Conservation (phyloP, 2,113 vertebrate species). For the Spilogale gracilis region DNA sequence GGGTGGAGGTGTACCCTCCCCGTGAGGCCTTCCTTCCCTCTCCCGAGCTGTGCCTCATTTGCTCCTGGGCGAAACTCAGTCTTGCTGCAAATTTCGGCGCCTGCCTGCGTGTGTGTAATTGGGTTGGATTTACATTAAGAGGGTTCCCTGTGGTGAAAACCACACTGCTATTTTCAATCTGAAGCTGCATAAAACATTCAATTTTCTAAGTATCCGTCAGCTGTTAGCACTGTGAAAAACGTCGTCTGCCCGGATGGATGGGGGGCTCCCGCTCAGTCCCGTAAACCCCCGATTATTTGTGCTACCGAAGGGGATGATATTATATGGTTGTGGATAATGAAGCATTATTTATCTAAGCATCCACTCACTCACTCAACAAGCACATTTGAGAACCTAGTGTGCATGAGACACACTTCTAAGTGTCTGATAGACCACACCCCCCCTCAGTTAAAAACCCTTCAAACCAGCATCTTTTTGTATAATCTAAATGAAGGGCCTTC, state of each 20-base stretch:
- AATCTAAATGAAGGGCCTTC: neutral
- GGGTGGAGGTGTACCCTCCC: neutral
- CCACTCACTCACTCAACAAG: slow-evolving; percentile 31
- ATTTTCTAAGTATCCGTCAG: slow-evolving; percentile 84
- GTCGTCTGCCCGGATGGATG: neutral
- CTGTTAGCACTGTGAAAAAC: slow-evolving; percentile 69
- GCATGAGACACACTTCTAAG: neutral
- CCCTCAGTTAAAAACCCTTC: neutral
- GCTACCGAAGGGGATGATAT: slow-evolving; percentile 54
- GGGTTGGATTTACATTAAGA: slow-evolving; percentile 85
- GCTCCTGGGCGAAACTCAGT: slow-evolving; percentile 80
- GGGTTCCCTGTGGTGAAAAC: slow-evolving; percentile 87
- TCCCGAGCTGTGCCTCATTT: slow-evolving; percentile 73
- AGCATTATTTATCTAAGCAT: slow-evolving; percentile 26
- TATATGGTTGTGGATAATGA: slow-evolving; percentile 55
- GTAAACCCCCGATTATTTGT: slow-evolving; percentile 27
- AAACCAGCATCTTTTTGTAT: neutral
- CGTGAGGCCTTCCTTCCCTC: neutral
- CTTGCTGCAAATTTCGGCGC: slow-evolving; percentile 83
- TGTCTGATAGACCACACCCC: neutral
- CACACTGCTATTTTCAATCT: slow-evolving; percentile 83
- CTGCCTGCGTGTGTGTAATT: slow-evolving; percentile 85
- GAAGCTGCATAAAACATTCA: slow-evolving; percentile 83
- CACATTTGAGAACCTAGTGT: neutral
- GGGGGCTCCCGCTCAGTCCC: neutral